phyloP scores from a whole-genome alignment of 2,113 vertebrate genomes.

The Hipposideros armiger region DNA sequence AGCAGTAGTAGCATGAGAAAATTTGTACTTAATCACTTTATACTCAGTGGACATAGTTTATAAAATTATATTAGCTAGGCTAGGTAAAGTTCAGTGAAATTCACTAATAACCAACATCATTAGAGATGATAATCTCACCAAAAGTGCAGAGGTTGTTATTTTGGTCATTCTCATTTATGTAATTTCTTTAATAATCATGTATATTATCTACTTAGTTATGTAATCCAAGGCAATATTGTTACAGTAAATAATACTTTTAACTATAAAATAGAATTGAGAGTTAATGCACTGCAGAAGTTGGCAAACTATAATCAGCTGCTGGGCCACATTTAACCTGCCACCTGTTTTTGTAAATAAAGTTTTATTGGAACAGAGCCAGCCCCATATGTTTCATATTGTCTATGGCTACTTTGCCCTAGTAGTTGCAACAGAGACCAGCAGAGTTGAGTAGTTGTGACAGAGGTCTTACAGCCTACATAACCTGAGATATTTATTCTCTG shows the following conservation, averaged over 20 bases:
- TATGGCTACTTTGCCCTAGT: neutral
- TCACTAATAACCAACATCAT: conserved; percentile 26
- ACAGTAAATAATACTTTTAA: conserved; percentile 26
- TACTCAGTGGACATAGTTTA: conserved; percentile 44
- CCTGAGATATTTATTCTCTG: neutral
- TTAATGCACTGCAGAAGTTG: neutral
- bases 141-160: conserved; percentile 27
- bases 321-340: neutral
- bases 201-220: neutral
- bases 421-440: neutral
- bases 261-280: conserved; percentile 1
- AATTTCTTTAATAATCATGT: neutral
- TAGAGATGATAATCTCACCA: conserved; percentile 47
- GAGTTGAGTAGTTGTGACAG: neutral
- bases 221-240: conserved; percentile 16
- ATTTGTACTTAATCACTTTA: conserved; percentile 55
- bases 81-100: conserved; percentile 51
- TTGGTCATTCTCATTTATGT: conserved; percentile 52
- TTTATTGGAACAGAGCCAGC: neutral
- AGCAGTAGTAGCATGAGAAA: neutral
- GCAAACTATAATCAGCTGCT: neutral
- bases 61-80: conserved; percentile 32
- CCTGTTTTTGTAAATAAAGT: conserved; percentile 18
- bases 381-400: neutral
- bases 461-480: neutral